Conservation (phyloP, 1,140 invertebrate species). For the Philotrypesis tridentata region DNA sequence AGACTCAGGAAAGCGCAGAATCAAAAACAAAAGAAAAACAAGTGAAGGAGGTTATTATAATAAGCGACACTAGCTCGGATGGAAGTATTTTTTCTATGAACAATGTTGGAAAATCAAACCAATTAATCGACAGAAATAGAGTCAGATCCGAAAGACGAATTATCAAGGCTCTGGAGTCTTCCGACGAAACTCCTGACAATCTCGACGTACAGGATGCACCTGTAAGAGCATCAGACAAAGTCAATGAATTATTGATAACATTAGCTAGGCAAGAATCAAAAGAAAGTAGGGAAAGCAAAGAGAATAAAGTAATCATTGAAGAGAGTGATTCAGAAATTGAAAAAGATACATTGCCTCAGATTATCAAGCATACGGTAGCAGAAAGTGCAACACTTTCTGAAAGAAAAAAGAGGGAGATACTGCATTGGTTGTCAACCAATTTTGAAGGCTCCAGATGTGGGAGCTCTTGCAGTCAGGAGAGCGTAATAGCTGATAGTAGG, state of each 20-base stretch:
- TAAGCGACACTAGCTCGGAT: slow-evolving; percentile 53
- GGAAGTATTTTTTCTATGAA: slow-evolving; percentile 7
- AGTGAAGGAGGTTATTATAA: slow-evolving; percentile 47
- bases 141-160: background rate
- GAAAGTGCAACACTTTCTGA: slow-evolving; percentile 55
- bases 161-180: slow-evolving; percentile 30
- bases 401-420: slow-evolving; percentile 64
- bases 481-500: slow-evolving; percentile 57
- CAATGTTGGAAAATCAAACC: background rate
- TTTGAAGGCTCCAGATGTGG: slow-evolving; percentile 55
- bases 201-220: background rate
- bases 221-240: background rate
- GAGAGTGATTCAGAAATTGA: slow-evolving; percentile 48
- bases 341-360: background rate
- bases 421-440: slow-evolving; percentile 65
- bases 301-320: slow-evolving; percentile 22
- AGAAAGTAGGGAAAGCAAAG: slow-evolving; percentile 3
- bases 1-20: slow-evolving; percentile 34
- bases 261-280: background rate
- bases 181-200: slow-evolving; percentile 26
- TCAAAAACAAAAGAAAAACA: slow-evolving; percentile 6
- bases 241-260: slow-evolving; percentile 40
- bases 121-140: background rate
- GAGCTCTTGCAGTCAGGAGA: slow-evolving; percentile 60
- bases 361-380: slow-evolving; percentile 40